A percentile compares a stretch with the other conserved stretches of the same genome.
phyloP scores from a whole-genome alignment of 2,888 invertebrate genomes.

The Diachrysia chrysitis region DNA sequence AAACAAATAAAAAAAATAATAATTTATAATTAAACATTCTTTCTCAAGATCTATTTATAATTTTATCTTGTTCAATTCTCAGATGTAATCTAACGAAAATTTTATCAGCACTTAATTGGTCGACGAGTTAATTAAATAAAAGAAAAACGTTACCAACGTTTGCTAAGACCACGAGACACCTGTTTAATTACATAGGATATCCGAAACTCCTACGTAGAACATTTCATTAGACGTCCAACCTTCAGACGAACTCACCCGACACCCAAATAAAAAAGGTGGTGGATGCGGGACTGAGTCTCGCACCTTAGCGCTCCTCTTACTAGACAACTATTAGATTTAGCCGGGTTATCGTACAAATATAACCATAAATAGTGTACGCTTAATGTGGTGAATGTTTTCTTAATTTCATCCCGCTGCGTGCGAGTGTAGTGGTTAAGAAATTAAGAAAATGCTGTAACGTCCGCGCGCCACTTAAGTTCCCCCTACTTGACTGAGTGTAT shows the following conservation, averaged over 20 bases:
- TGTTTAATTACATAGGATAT: constrained; percentile 69
- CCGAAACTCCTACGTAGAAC: constrained; percentile 61
- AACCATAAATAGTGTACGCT: constrained; percentile 73
- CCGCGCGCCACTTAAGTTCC: constrained; percentile 82
- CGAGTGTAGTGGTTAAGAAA: constrained; percentile 85
- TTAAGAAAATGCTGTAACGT: constrained; percentile 86
- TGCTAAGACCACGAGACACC: constrained; percentile 61
- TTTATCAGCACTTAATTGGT: constrained; percentile 52
- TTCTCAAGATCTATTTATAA: too few relatives aligned
- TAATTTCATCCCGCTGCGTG: constrained; percentile 87
- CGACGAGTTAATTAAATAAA: constrained; percentile 54
- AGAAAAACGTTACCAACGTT: constrained; percentile 45
- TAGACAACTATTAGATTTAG: constrained; percentile 63
- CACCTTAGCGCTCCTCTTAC: constrained; percentile 49
- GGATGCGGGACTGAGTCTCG: constrained; percentile 50
- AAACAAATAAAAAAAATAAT: background rate
- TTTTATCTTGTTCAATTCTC: too few relatives aligned
- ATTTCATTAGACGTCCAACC: constrained; percentile 67
- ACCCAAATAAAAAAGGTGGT: constrained; percentile 60
- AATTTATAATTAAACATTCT: background rate
- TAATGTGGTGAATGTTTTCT: constrained; percentile 87
- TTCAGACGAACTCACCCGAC: constrained; percentile 57
- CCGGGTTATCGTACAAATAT: constrained; percentile 67
- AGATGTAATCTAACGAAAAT: constrained; percentile 22
- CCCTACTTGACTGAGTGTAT: constrained; percentile 76